Conservation (phyloP, 1,140 invertebrate genomes). For the Platorchestia sp. region DNA sequence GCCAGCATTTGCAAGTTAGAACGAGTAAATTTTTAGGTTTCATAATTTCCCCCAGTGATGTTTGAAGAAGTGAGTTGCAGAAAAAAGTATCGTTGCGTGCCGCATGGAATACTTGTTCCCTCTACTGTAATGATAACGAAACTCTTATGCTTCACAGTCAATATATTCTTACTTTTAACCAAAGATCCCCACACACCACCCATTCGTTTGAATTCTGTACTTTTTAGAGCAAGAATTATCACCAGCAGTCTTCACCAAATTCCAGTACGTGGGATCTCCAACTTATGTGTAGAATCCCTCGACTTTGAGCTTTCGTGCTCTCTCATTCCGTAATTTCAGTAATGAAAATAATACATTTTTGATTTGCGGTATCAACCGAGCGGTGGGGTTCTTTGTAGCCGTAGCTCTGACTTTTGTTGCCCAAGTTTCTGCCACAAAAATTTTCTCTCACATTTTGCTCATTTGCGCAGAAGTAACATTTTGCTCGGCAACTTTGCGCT, state of each 20-base stretch:
- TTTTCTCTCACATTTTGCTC: neutral
- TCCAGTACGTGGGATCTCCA: neutral
- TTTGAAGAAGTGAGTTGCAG: too few species aligned
- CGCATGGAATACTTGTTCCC: neutral
- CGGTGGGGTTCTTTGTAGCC: neutral
- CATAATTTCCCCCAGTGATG: too few species aligned
- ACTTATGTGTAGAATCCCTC: neutral
- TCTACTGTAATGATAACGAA: neutral
- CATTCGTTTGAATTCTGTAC: neutral
- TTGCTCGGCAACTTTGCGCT: neutral
- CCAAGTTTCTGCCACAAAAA: neutral
- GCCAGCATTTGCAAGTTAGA: neutral
- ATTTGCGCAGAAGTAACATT: neutral
- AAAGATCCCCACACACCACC: neutral
- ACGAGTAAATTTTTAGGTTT: neutral
- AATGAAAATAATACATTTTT: neutral
- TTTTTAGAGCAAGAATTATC: neutral
- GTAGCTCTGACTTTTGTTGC: neutral
- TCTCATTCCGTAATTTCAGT: neutral
- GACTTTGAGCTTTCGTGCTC: neutral
- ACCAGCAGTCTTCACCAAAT: neutral
- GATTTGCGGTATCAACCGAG: neutral
- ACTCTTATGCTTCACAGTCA: neutral
- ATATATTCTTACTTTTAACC: neutral
- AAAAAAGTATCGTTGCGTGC: too few species aligned